Base-by-base conservation (phyloP, 2,113 vertebrate genomes). In the Orycteropus afer region DNA sequence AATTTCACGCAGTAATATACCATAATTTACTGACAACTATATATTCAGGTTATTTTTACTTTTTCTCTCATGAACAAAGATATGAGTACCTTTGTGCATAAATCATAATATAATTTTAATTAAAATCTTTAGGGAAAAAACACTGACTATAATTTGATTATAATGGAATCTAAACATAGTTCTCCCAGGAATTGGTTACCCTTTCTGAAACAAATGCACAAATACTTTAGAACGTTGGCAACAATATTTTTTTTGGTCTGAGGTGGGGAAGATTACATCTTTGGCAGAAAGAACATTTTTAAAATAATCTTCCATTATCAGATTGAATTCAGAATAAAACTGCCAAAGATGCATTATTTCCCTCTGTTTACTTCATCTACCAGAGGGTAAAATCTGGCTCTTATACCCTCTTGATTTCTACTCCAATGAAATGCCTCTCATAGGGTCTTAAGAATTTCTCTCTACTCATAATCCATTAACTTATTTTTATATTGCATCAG, bases 401-500 rank as follows among this genome's bases (percentile, higher is more conserved):
- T 74, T 71, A 59, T 45, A 85, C 27, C 49, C 49, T 93, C 78
- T 74, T 61, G 73, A 93, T 90, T 77, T 86, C 93, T 57, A 95
- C 51, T 85, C 85, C n/a, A 53, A 61, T 69, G 74, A 93, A 92
- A 90, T 73, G 12, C 65, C 83, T 92, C 89, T 89, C 61, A 67
- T 20, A 81, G 85, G 87, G 29, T 40, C 47, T 86, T 81, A 93
- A 86, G 79, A 93, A 91, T 87, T 97, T 97, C 59, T 87, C 90
- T 95, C 49, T 88, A 86, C 74, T 96, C 87, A 85, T 90, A 96
- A 97, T 82, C 94, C 92, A 97, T 94, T 95, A 94, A 82, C 53
- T 90, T 93, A 96, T 85, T 95, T 95, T 95, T 95, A 93, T 86
- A 90, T 91, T 87, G 93, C 87, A 94, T 95, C 90, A 96, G 95